Conservation (phyloP, 2,113 vertebrate species). For the Grantiella picta region DNA sequence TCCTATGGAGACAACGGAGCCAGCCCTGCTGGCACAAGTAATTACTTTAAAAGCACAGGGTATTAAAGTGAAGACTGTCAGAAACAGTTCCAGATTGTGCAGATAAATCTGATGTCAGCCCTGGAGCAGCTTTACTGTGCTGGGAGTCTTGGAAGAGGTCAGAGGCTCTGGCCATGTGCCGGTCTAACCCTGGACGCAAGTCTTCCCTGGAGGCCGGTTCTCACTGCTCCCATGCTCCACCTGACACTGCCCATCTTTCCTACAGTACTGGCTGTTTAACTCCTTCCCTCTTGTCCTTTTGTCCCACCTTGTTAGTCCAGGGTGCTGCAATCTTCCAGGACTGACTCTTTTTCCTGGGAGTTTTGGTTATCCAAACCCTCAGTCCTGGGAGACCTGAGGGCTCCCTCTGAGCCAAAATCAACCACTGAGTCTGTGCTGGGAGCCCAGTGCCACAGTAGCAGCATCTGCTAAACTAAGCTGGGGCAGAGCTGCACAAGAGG, state of each 20-base stretch:
- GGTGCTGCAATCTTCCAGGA: background rate
- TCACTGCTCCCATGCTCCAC: background rate
- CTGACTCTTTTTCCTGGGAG: background rate
- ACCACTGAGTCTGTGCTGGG: background rate
- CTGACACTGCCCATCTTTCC: background rate
- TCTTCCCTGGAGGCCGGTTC: background rate
- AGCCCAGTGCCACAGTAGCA: fast-evolving
- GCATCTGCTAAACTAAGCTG: background rate
- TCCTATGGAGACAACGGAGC: background rate
- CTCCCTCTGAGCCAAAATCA: background rate
- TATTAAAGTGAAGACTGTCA: background rate
- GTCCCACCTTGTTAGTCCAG: background rate
- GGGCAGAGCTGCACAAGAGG: background rate
- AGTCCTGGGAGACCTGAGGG: background rate
- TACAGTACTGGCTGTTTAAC: background rate
- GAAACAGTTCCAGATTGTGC: background rate
- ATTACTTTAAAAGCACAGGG: background rate
- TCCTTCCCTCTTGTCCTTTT: background rate
- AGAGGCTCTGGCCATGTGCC: background rate
- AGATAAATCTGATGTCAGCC: background rate
- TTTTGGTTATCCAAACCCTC: background rate
- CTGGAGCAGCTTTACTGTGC: background rate
- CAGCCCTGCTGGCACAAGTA: background rate
- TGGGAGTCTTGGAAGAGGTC: background rate
- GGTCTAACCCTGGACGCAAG: background rate